A percentile compares a stretch with the other conserved stretches of the same genome.
Conservation (phyloP, 2,113 vertebrate genomes). For the Tor tambroides region DNA sequence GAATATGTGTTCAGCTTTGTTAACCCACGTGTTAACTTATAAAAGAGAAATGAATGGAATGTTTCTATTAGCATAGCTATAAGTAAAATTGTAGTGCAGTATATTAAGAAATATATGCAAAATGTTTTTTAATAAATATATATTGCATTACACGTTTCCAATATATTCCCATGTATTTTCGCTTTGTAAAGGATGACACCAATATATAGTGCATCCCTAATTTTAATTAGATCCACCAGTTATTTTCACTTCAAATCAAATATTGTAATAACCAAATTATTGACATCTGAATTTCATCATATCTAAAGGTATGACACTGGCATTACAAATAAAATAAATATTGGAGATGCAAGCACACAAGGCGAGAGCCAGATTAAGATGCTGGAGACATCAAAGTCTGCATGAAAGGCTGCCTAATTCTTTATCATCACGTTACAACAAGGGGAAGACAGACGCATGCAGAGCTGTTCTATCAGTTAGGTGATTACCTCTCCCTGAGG, state of each 20-base stretch:
- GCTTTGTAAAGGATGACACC: neutral
- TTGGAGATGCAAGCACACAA: slow-evolving; percentile 28
- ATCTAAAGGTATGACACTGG: neutral
- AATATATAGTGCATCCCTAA: neutral
- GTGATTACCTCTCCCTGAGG: slow-evolving; percentile 63
- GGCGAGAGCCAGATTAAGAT: slow-evolving; percentile 17
- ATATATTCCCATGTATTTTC: neutral
- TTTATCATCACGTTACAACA: slow-evolving; percentile 51
- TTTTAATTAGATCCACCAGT: neutral
- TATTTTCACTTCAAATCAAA: slow-evolving; percentile 4
- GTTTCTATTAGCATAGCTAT: too few relatives aligned
- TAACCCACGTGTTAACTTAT: neutral
- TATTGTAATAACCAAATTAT: neutral
- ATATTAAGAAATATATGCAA: neutral
- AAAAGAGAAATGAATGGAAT: neutral
- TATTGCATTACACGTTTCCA: neutral
- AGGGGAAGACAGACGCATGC: slow-evolving; percentile 63
- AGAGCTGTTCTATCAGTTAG: slow-evolving; percentile 64
- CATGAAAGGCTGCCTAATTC: slow-evolving; percentile 54
- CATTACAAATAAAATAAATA: slow-evolving; percentile 35
- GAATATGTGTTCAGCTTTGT: neutral
- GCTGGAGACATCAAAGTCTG: slow-evolving; percentile 54
- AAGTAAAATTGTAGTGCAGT: neutral
- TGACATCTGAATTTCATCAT: neutral
- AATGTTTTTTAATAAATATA: neutral